phyloP scores from a whole-genome alignment of 2,113 vertebrate genomes.

The Lophotis ruficrista region DNA sequence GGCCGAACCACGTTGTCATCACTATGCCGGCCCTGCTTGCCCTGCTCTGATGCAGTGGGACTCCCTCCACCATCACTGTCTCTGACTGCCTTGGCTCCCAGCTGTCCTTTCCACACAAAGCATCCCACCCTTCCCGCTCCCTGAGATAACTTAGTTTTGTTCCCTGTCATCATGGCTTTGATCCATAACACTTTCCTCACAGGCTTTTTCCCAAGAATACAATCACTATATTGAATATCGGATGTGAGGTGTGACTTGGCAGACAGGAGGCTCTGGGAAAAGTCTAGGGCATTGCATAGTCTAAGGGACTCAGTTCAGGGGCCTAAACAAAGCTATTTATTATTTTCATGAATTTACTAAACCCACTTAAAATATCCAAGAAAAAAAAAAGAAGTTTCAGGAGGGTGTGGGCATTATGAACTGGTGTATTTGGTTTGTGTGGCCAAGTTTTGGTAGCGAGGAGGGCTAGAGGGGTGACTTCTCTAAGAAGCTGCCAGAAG shows the following conservation, averaged over 20 bases:
- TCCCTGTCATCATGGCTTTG: not conserved
- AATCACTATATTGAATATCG: not conserved
- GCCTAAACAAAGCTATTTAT: not conserved
- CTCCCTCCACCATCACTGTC: not conserved
- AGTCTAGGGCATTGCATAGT: not conserved
- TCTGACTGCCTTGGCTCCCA: not conserved
- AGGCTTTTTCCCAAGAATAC: too few species aligned
- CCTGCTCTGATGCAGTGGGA: not conserved
- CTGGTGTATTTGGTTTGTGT: too few species aligned
- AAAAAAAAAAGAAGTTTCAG: not conserved
- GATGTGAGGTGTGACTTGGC: not conserved
- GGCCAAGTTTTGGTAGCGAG: too few species aligned
- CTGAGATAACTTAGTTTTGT: not conserved
- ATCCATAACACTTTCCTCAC: not conserved
- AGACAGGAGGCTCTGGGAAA: not conserved
- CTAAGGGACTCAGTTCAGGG: not conserved
- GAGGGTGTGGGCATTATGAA: not conserved
- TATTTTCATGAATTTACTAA: not conserved
- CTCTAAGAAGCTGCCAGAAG: too few species aligned
- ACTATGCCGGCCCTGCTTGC: not conserved
- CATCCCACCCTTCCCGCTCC: not conserved
- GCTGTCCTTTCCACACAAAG: not conserved
- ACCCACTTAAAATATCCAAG: not conserved
- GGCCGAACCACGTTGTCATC: not conserved
- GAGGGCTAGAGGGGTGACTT: too few species aligned